Conservation (phyloP, 2,113 vertebrate genomes). For the Oreamnos americanus region DNA sequence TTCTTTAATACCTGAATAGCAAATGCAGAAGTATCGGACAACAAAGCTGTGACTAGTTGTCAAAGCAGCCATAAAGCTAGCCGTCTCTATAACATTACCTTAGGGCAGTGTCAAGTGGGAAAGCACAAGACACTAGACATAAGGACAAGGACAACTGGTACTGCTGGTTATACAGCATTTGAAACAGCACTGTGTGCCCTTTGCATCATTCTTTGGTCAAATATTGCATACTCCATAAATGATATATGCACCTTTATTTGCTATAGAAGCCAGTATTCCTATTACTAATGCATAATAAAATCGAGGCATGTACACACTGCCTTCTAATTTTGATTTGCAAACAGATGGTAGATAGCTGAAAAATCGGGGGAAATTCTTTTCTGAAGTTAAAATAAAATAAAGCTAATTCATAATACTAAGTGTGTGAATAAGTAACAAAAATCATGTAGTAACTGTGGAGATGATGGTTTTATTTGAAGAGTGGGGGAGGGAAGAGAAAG, state of each 20-base stretch:
- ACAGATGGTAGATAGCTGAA: conserved; percentile 30
- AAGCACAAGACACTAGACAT: background rate
- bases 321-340: conserved; percentile 56
- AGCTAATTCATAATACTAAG: conserved; percentile 66
- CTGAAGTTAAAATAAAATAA: conserved; percentile 73
- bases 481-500: conserved; percentile 71
- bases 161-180: background rate
- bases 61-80: background rate
- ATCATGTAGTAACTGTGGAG: conserved; percentile 71
- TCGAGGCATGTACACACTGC: background rate
- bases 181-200: background rate
- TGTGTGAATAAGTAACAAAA: conserved; percentile 78
- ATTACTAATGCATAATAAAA: background rate
- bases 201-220: background rate
- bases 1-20: background rate
- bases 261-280: background rate
- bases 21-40: background rate
- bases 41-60: background rate
- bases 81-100: background rate
- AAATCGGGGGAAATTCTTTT: conserved; percentile 60
- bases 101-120: background rate
- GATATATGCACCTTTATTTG: conserved; percentile 12
- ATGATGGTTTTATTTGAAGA: conserved; percentile 84
- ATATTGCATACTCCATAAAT: background rate
- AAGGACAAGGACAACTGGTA: background rate